phyloP scores from a whole-genome alignment of 2,797 vertebrate genomes.

The Coregonus sp. region DNA sequence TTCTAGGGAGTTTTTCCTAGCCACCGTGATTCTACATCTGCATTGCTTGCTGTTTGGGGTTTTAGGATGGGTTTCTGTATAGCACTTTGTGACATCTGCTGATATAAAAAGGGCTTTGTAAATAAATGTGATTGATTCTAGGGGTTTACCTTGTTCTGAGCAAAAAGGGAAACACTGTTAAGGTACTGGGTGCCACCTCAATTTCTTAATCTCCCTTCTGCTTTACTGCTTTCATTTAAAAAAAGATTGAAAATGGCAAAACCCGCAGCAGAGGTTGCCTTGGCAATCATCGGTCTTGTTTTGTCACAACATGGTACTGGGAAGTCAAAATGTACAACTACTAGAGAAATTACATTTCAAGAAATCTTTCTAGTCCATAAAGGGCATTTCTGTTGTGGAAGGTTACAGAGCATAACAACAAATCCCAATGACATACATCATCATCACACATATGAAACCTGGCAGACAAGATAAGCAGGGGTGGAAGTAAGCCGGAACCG shows the following conservation, averaged over 20 bases:
- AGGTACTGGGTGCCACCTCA: too few relatives aligned
- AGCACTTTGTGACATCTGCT: too few relatives aligned
- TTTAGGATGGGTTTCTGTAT: too few relatives aligned
- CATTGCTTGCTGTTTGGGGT: too few relatives aligned
- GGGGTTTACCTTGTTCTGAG: not conserved
- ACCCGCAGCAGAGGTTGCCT: not conserved
- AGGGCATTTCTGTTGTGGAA: not conserved
- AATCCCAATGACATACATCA: not conserved
- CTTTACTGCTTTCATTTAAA: too few relatives aligned
- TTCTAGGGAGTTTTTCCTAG: too few relatives aligned
- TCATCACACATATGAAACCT: not conserved
- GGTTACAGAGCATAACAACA: not conserved
- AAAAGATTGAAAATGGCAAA: too few relatives aligned
- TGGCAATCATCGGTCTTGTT: not conserved
- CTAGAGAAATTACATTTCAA: not conserved
- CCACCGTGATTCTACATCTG: too few relatives aligned
- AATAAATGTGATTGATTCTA: not conserved
- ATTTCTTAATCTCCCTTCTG: too few relatives aligned
- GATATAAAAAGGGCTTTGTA: too few relatives aligned
- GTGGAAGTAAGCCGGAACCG: not conserved
- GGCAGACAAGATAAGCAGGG: not conserved
- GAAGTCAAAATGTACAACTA: not conserved
- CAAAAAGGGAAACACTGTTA: constrained; percentile 13
- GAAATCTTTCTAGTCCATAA: not conserved
- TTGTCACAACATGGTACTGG: not conserved